These are phyloP conservation scores for Euura lappo DNA, from an alignment of 1,140 invertebrate genomes.

Conservation along the genomic window DNA sequence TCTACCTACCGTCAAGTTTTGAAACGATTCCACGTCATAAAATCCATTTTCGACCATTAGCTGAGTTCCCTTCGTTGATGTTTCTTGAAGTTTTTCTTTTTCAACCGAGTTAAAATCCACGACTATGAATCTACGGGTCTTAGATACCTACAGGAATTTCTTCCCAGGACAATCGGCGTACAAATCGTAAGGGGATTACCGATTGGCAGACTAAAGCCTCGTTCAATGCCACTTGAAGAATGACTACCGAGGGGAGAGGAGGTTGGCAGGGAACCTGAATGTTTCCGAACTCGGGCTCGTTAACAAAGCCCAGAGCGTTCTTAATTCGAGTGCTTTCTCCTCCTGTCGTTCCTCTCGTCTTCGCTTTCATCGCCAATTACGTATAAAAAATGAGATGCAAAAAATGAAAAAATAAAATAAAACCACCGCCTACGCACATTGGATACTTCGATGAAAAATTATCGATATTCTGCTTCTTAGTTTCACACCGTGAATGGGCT, in stretches of 20 bases:
- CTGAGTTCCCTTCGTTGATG: too few species aligned
- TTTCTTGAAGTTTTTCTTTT: too few species aligned
- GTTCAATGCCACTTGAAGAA: constrained; percentile 1
- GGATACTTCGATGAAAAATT: too few species aligned
- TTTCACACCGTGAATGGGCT: background rate
- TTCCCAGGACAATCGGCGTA: background rate
- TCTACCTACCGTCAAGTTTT: too few species aligned
- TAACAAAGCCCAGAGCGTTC: constrained; percentile 1
- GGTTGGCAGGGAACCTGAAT: too few species aligned
- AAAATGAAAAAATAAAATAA: background rate
- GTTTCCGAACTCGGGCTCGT: background rate
- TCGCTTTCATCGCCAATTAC: background rate
- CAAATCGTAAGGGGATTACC: background rate
- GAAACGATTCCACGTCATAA: too few species aligned
- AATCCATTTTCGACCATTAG: too few species aligned
- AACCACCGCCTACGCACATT: too few species aligned
- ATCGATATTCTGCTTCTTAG: too few species aligned
- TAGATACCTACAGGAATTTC: background rate
- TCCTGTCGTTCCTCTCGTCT: background rate
- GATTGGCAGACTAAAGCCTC: constrained; percentile 2
- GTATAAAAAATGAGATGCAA: background rate
- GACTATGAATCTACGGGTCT: too few species aligned
- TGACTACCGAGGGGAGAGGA: background rate
- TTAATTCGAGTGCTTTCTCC: constrained; percentile 4
- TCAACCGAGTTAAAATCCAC: too few species aligned